phyloP scores from a whole-genome alignment of 2,888 invertebrate species.

The Cephonodes hylas region DNA sequence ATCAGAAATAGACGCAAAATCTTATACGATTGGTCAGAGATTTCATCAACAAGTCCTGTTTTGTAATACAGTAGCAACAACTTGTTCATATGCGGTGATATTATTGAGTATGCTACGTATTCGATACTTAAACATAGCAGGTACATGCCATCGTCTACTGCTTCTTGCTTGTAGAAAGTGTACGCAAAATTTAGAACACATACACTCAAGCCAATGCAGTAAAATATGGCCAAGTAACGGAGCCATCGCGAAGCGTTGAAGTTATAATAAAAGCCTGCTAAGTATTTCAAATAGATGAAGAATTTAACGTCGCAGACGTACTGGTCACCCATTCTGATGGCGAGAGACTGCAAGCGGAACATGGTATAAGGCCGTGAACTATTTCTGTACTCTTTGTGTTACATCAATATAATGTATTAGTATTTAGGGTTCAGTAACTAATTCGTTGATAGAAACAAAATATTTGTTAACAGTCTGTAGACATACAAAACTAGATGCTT shows the following conservation, averaged over 20 bases:
- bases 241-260: neutral
- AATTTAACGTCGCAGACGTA: neutral
- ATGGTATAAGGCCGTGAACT: neutral
- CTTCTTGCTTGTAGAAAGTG: neutral
- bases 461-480: too few relatives aligned
- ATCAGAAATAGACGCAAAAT: neutral
- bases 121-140: neutral
- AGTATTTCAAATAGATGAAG: neutral
- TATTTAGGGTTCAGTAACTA: too few relatives aligned
- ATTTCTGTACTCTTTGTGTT: neutral
- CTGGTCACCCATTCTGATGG: neutral
- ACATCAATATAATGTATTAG: neutral
- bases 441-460: too few relatives aligned
- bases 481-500: too few relatives aligned
- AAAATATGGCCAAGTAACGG: neutral
- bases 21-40: neutral
- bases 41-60: neutral
- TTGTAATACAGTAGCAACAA: neutral
- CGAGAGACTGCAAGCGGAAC: neutral
- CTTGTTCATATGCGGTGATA: neutral
- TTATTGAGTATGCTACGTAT: neutral
- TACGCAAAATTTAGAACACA: neutral
- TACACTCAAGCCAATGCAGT: neutral
- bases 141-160: neutral
- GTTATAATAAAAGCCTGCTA: neutral